Evolutionary conservation across 2,888 invertebrate species (phyloP), one percentile per base, ranked within the genome.

Genomic region (Apamea sordens): DNA sequence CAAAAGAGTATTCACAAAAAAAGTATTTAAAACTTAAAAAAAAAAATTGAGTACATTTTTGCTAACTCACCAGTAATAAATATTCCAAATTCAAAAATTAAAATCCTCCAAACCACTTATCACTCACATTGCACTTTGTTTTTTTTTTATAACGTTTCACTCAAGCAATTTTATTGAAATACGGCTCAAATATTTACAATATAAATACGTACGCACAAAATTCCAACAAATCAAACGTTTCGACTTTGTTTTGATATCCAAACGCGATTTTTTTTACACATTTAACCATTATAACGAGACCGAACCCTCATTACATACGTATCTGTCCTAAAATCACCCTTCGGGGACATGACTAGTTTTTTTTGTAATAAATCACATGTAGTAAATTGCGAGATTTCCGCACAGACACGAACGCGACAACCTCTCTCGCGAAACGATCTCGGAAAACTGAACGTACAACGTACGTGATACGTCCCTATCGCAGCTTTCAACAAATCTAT

Each of bases 401-500:
- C 73, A 73, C 64, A 44, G 79, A 71, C 67, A 70, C 67, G 69
- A 78, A 53, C 82, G 88, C 86, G 50, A 85, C 86, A 63, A 74
- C 80, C 77, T 59, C 82, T 59, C 77, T n/a, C 84, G 67, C 67
- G 59, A 75, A 87, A 83, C 86, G 86, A 76, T 84, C 78, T 86
- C 89, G 90, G 91, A 87, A 88, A 90, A 89, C 87, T 89, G 85
- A 83, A 80, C 83, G n/a, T n/a, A n/a, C n/a, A n/a, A n/a, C n/a
- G n/a, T n/a, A n/a, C 18, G 21, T 11, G 0, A 50, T 85, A 83
- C 86, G 80, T 79, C 86, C 85, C 88, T 89, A 85, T 88, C 91
- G 90, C 91, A 93, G 95, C 93, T 95, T 95, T 95, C 94, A 94
- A 94, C 94, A 95, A 95, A 96, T 96, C 96, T 95, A 96, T 96